phyloP scores from a whole-genome alignment of 2,888 invertebrate species.

The Agrochola litura region DNA sequence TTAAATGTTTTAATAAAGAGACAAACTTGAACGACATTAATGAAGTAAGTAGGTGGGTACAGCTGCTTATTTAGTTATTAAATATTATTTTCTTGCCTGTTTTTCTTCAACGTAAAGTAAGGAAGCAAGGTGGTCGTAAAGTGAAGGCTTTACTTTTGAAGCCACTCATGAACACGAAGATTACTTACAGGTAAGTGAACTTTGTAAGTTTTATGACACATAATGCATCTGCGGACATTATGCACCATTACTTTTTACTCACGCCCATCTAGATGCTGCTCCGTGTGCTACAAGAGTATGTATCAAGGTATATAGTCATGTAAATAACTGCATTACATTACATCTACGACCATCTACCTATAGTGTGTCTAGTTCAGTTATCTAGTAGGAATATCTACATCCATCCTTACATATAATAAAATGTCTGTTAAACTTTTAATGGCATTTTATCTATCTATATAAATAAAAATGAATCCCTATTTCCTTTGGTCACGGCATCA shows the following conservation, averaged over 20 bases:
- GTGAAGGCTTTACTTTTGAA: slow-evolving; percentile 23
- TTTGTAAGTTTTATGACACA: slow-evolving; percentile 54
- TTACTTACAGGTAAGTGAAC: slow-evolving; percentile 51
- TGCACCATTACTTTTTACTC: slow-evolving; percentile 59
- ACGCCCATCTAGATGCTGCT: slow-evolving; percentile 28
- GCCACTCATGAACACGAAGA: slow-evolving; percentile 47
- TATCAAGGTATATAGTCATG: not conserved
- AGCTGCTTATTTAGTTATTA: not conserved
- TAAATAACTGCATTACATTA: slow-evolving; percentile 14
- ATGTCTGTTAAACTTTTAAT: not conserved
- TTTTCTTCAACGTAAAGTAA: slow-evolving; percentile 24
- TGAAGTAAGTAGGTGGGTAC: not conserved
- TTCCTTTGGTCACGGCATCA: no score
- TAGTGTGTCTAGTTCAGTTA: not conserved
- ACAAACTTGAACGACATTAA: not conserved
- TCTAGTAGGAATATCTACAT: not conserved
- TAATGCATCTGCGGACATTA: slow-evolving; percentile 57
- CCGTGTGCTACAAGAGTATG: slow-evolving; percentile 9
- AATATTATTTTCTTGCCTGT: not conserved
- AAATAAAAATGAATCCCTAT: no score
- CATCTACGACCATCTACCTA: not conserved
- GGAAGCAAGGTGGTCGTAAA: slow-evolving; percentile 40
- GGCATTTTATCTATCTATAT: slow-evolving; percentile 2
- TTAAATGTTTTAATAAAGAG: not conserved
- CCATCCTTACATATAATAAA: no score